These are phyloP conservation scores for Endomychus coccineus DNA, from an alignment of 2,888 invertebrate species.

Conservation along the genomic window DNA sequence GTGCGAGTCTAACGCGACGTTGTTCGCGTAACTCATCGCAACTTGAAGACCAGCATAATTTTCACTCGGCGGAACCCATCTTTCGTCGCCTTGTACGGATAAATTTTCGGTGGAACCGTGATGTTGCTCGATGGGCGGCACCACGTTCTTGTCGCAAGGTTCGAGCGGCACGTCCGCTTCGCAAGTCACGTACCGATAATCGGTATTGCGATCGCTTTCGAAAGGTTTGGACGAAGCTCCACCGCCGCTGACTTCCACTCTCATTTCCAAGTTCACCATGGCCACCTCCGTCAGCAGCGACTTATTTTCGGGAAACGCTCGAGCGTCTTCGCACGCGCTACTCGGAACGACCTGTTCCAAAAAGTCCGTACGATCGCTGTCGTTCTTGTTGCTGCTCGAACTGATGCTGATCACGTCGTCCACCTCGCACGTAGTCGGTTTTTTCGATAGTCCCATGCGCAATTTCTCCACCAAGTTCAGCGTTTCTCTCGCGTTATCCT, in stretches of 20 bases:
- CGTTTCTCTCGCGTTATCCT: conserved; percentile 77
- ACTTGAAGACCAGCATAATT: conserved; percentile 30
- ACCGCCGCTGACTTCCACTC: conserved; percentile 23
- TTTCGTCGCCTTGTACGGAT: conserved; percentile 49
- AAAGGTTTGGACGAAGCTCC: conserved; percentile 7
- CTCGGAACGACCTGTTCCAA: conserved; percentile 37
- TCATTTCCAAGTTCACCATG: conserved; percentile 28
- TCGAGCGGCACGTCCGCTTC: conserved; percentile 40
- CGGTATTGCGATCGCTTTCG: conserved; percentile 15
- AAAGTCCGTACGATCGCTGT: conserved; percentile 35
- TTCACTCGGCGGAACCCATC: conserved; percentile 57
- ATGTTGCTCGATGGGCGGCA: conserved; percentile 28
- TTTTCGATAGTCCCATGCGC: conserved; percentile 64
- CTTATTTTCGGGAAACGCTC: neutral
- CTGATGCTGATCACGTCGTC: conserved; percentile 37
- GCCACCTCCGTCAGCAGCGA: conserved; percentile 6
- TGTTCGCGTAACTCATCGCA: conserved; percentile 19
- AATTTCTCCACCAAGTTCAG: conserved; percentile 77
- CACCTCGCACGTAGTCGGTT: conserved; percentile 45
- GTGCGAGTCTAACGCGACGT: conserved; percentile 13
- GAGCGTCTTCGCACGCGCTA: conserved; percentile 10
- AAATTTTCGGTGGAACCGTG: conserved; percentile 38
- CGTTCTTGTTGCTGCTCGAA: conserved; percentile 41
- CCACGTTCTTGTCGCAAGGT: conserved; percentile 28
- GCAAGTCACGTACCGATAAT: conserved; percentile 29